Base-by-base conservation (phyloP, 2,888 invertebrate species). In the Esperia sulphurella region DNA sequence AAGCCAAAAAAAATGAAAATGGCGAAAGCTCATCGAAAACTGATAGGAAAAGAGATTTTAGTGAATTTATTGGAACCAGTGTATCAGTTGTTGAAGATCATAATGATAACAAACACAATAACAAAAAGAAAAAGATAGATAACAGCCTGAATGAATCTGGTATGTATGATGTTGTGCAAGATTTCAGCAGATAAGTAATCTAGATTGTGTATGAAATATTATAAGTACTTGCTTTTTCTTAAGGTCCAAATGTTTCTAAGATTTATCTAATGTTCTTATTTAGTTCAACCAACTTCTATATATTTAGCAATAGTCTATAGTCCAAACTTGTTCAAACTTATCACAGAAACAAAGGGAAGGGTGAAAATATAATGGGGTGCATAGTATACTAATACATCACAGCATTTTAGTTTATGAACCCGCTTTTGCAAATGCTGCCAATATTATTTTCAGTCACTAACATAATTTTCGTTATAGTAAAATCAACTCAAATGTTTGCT, bases 91-190 rank as follows among this genome's bases (percentile, higher is more conserved):
- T 33, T 45, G 51, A 54, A 8, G 54, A 65, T 9, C 40, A 41
- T 43, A 43, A 56, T 48, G 47, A 60, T 35, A 54, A 53, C 37
- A 55, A 59, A 45, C 46, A 50, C 1, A 67, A 65, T 29, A 52
- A 54, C 37, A 71, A 70, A 21, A 49, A 67, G 55, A 60, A 66
- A 39, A 74, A 70, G 54, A 41, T 65, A n/a, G 75, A 83, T 49
- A 74, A 69, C 46, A 80, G 77, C 43, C 65, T 83, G 0, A 87
- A 87, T 75, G 82, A 84, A 48, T 86, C 87, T 53, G 83, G 89
- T 89, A 64, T 40, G 55, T 40, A 14, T 38, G 12, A 43, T 6
- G n/a, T 41, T 28, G 14, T 38, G 8, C 5, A 45, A 28, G 8
- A 9, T 21, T 21, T 21, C 21, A 21, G 21, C 21, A 21, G 5